Percentiles rank a stretch among this genome's conserved stretches.
Conservation (phyloP, 1,140 invertebrate species). For the Intoshia linei region DNA sequence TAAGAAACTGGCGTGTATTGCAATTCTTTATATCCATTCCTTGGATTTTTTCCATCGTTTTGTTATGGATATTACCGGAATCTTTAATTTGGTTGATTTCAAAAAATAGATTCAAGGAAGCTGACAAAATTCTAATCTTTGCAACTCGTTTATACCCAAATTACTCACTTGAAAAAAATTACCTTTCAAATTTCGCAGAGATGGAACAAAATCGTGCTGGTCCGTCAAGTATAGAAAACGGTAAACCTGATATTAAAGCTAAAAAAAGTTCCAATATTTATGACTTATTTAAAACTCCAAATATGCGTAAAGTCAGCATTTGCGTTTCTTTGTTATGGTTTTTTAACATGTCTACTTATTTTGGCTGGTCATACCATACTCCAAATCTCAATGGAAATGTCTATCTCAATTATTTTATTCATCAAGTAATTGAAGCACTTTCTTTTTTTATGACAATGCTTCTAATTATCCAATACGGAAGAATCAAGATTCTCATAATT, state of each 20-base stretch:
- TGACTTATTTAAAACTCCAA: slow-evolving; percentile 31
- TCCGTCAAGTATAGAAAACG: too few species aligned
- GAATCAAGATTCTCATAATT: too few species aligned
- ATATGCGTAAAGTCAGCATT: slow-evolving; percentile 32
- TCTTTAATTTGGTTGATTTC: slow-evolving; percentile 8
- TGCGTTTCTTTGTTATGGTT: slow-evolving; percentile 30
- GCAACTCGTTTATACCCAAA: slow-evolving; percentile 6
- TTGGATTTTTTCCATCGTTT: neutral
- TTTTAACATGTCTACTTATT: slow-evolving; percentile 27
- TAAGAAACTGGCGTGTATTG: slow-evolving; percentile 8
- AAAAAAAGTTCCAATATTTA: slow-evolving; percentile 5
- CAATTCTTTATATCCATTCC: slow-evolving; percentile 8
- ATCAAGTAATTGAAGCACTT: slow-evolving; percentile 36
- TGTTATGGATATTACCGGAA: slow-evolving; percentile 7
- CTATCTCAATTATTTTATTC: slow-evolving; percentile 9
- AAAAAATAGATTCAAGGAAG: slow-evolving; percentile 6
- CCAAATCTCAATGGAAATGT: slow-evolving; percentile 5
- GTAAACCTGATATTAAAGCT: too few species aligned
- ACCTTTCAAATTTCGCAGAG: too few species aligned
- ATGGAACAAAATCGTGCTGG: too few species aligned
- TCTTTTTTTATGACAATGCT: slow-evolving; percentile 25
- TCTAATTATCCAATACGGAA: slow-evolving; percentile 4
- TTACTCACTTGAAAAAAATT: too few species aligned
- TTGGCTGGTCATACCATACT: slow-evolving; percentile 29
- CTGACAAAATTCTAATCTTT: slow-evolving; percentile 4